These are phyloP conservation scores for Drosophila aff. DNA, from an alignment of 1,140 invertebrate genomes.

Conservation along the genomic window DNA sequence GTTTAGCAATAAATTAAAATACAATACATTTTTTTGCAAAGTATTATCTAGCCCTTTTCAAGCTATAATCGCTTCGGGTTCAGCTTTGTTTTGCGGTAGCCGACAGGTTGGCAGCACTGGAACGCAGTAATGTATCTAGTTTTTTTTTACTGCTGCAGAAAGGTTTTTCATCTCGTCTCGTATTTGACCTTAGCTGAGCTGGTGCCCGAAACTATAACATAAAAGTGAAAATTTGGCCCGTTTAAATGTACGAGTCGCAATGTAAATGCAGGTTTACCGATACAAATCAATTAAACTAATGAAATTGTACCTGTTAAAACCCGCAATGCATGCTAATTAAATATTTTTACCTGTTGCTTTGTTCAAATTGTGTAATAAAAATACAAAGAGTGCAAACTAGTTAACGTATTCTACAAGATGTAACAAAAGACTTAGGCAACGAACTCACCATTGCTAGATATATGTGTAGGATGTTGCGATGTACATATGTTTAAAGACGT, in stretches of 20 bases:
- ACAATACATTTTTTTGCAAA: too few species aligned
- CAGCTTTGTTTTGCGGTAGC: slow-evolving; percentile 8
- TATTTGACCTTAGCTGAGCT: slow-evolving; percentile 11
- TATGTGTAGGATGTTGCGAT: slow-evolving; percentile 1
- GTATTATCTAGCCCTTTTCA: slow-evolving; percentile 2
- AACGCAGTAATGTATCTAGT: slow-evolving; percentile 45
- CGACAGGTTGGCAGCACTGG: slow-evolving; percentile 27
- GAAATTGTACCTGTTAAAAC: neutral
- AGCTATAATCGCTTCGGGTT: neutral
- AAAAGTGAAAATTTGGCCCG: slow-evolving; percentile 22
- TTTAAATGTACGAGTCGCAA: slow-evolving; percentile 1
- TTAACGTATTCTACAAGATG: neutral
- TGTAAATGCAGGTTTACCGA: slow-evolving; percentile 8
- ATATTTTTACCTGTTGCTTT: slow-evolving; percentile 8
- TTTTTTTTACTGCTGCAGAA: slow-evolving; percentile 43
- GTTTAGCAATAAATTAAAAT: too few species aligned
- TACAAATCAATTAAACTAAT: neutral
- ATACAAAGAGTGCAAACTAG: neutral
- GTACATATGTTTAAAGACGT: slow-evolving; percentile 44
- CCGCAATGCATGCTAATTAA: neutral
- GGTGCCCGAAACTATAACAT: neutral
- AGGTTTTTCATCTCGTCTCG: slow-evolving; percentile 33
- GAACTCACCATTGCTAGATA: slow-evolving; percentile 9
- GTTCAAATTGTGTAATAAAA: neutral
- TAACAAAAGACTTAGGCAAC: slow-evolving; percentile 40